Percentiles rank a stretch among this genome's conserved stretches.
These are phyloP conservation scores for Dione juno DNA, from an alignment of 2,888 invertebrate species.

Conservation along the genomic window DNA sequence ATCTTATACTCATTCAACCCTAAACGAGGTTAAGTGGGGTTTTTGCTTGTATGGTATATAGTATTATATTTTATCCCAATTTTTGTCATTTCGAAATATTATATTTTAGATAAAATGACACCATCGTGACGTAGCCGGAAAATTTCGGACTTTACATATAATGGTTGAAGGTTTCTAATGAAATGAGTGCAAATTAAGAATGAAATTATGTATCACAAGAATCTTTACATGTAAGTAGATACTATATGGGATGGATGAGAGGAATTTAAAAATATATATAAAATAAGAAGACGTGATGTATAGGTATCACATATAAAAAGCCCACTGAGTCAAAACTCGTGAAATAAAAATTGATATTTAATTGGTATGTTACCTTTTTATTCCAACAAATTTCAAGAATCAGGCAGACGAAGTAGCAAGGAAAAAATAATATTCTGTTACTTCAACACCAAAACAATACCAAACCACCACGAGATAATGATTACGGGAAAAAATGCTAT, in stretches of 20 bases:
- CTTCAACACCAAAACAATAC: no score
- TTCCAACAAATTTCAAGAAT: neutral
- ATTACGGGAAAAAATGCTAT: neutral
- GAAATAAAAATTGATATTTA: no score
- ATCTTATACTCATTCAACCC: conserved; percentile 9
- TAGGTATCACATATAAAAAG: no score
- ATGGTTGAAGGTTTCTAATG: neutral
- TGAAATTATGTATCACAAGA: no score
- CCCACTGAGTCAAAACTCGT: no score
- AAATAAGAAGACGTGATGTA: no score
- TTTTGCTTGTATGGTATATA: neutral
- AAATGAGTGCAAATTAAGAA: no score
- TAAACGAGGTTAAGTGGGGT: neutral
- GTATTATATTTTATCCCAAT: conserved; percentile 15
- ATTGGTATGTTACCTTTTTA: no score
- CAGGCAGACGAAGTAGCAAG: neutral
- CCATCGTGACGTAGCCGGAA: neutral
- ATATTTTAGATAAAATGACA: neutral
- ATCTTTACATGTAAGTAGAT: no score
- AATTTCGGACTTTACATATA: neutral
- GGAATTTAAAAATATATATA: no score
- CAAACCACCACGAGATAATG: neutral
- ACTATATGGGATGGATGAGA: no score
- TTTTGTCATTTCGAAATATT: conserved; percentile 9
- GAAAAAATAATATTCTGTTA: neutral